phyloP scores from a whole-genome alignment of 2,888 invertebrate species.

The Pyrrhia umbra region DNA sequence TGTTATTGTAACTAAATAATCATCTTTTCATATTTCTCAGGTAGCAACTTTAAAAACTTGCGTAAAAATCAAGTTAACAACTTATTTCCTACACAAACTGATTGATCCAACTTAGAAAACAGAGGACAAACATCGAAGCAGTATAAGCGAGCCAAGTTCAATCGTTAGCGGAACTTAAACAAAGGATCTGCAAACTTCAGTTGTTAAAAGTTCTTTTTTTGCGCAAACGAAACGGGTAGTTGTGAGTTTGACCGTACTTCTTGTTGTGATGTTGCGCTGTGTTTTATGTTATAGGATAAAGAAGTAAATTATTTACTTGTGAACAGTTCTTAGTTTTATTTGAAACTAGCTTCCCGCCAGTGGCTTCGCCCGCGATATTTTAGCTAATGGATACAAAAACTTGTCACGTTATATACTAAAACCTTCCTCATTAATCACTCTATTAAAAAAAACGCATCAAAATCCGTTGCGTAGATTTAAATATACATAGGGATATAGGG shows the following conservation, averaged over 20 bases:
- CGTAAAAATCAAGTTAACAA: background rate
- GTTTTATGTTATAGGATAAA: slow-evolving; percentile 25
- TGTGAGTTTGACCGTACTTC: slow-evolving; percentile 26
- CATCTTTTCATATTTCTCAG: background rate
- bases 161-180: slow-evolving; percentile 72
- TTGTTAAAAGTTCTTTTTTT: slow-evolving; percentile 65
- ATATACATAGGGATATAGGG: no score
- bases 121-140: slow-evolving; percentile 60
- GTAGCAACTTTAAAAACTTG: no score
- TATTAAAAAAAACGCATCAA: no score
- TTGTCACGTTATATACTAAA: no score
- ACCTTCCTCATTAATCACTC: no score
- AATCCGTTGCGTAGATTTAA: no score
- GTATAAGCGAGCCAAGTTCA: slow-evolving; percentile 61
- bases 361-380: no score
- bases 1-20: no score
- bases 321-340: no score
- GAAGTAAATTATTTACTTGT: background rate
- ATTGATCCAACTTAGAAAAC: slow-evolving; percentile 43
- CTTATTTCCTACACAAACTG: slow-evolving; percentile 27
- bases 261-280: background rate
- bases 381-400: no score
- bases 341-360: no score
- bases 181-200: slow-evolving; percentile 65
- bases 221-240: slow-evolving; percentile 23